These are phyloP conservation scores for Cryptoblepharus egeriae DNA, from an alignment of 2,797 vertebrate genomes.

Conservation along the genomic window DNA sequence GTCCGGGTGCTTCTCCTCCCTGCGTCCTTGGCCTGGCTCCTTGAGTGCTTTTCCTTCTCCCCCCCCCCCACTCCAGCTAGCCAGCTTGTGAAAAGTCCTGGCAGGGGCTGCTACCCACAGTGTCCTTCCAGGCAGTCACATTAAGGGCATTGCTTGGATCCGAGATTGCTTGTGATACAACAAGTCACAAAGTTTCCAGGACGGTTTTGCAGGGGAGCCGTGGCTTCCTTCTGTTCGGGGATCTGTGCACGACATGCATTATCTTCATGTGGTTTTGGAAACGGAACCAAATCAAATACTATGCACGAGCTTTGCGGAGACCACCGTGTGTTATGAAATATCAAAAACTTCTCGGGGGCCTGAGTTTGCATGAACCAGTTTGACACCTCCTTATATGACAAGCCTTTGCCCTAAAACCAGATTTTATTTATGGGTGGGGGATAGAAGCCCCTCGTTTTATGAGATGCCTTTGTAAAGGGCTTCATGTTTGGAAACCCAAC, in stretches of 20 bases:
- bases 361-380: neutral
- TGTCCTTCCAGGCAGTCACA: slow-evolving; percentile 49
- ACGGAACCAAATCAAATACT: slow-evolving; percentile 63
- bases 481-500: slow-evolving; percentile 5
- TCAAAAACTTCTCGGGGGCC: neutral
- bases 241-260: slow-evolving; percentile 12
- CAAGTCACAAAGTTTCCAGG: slow-evolving; percentile 55
- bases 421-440: neutral
- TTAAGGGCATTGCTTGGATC: slow-evolving; percentile 48
- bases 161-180: slow-evolving; percentile 35
- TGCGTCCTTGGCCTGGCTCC: slow-evolving; percentile 59
- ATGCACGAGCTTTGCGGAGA: slow-evolving; percentile 60
- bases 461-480: slow-evolving; percentile 13
- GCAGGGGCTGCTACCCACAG: slow-evolving; percentile 43
- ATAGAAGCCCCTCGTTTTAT: neutral
- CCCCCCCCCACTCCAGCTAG: rapidly evolving
- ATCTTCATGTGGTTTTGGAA: slow-evolving; percentile 56
- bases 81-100: slow-evolving; percentile 53
- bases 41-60: slow-evolving; percentile 33
- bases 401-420: neutral
- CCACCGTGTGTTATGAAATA: neutral
- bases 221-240: slow-evolving; percentile 59
- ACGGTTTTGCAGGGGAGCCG: slow-evolving; percentile 23
- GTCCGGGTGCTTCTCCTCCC: slow-evolving; percentile 50
- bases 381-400: slow-evolving; percentile 22